Base-by-base conservation (phyloP, 1,140 invertebrate species). In the Microplitis mediator region DNA sequence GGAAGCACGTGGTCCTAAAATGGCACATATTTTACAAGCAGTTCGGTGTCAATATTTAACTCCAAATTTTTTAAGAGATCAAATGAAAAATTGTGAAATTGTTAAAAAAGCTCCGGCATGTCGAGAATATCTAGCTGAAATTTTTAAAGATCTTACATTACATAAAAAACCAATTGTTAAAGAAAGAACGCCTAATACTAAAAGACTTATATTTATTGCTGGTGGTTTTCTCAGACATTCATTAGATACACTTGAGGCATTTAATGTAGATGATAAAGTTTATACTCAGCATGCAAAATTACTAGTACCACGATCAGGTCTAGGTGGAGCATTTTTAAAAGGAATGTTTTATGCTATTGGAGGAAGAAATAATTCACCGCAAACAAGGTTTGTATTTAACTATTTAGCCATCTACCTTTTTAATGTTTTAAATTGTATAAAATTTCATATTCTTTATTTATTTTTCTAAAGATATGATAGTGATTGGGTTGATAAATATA, bases 31-130 rank as follows among this genome's bases (percentile, higher is more conserved):
- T 76, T 84, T 98, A 35, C 92, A 92, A 79, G 94, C 93, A 0
- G 95, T 97, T 2, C 90, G 96, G 2, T 96, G 95, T 81, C 95
- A 97, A 80, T 97, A 94, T 85, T 88, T 98, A 11, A 95, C 95
- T n/a, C 96, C 96, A 1, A 93, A 91, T 76, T 98, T 97, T 84
- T 78, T 93, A 6, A 93, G 95, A 75, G 94, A 96, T 71, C 95
- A 97, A 87, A 94, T 98, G 91, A 95, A 92, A 76, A 95, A 94
- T 78, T 97, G 95, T 85, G 92, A 94, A 56, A 90, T 97, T 2
- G 84, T 98, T n/a, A 93, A 93, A 77, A 95, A 95, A 81, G 91
- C 93, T 14, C 95, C 95, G 0, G 94, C 95, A 4, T 98, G 95
- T 81, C 90, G 93, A 56, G 95, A 97, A 84, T 97, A 97, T 84